A percentile compares a stretch with the other conserved stretches of the same genome.
Conservation (phyloP, 1,140 invertebrate genomes). For the Antheraea pernyi region DNA sequence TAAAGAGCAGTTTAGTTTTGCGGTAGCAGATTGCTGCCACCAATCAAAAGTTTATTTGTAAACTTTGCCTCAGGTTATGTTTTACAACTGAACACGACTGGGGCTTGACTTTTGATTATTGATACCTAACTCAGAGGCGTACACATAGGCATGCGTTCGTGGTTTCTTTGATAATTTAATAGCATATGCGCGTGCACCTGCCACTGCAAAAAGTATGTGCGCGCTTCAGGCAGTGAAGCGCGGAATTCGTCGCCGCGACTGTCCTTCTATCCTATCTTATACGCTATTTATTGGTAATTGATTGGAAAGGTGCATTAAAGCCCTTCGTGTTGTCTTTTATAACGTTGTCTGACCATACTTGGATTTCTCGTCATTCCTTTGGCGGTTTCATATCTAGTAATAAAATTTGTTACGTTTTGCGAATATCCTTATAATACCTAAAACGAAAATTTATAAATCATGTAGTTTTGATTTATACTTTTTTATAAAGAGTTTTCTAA, state of each 20-base stretch:
- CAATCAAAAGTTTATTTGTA: not conserved
- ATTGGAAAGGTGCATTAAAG: conserved; percentile 69
- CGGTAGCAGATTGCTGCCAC: conserved; percentile 25
- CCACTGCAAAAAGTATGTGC: conserved; percentile 71
- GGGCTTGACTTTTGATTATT: conserved; percentile 58
- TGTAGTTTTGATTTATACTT: not conserved
- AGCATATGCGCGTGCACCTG: conserved; percentile 74
- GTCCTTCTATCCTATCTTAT: conserved; percentile 67
- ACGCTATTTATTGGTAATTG: conserved; percentile 73
- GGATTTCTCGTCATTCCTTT: conserved; percentile 28
- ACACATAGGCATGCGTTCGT: conserved; percentile 44
- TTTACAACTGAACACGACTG: not conserved
- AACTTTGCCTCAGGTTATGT: conserved; percentile 18
- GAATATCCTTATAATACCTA: not conserved
- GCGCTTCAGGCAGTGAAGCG: conserved; percentile 69
- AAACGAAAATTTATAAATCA: not conserved
- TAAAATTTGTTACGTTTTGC: conserved; percentile 14
- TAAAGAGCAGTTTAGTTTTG: conserved; percentile 39
- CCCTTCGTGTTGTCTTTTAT: conserved; percentile 33
- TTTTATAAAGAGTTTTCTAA: not conserved
- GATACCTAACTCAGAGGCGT: conserved; percentile 44
- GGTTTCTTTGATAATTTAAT: conserved; percentile 76
- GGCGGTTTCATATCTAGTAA: conserved; percentile 8
- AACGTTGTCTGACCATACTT: conserved; percentile 28
- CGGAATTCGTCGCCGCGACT: conserved; percentile 70